These are phyloP conservation scores for Phaethon lepturus DNA, from an alignment of 2,113 vertebrate genomes.

Conservation along the genomic window DNA sequence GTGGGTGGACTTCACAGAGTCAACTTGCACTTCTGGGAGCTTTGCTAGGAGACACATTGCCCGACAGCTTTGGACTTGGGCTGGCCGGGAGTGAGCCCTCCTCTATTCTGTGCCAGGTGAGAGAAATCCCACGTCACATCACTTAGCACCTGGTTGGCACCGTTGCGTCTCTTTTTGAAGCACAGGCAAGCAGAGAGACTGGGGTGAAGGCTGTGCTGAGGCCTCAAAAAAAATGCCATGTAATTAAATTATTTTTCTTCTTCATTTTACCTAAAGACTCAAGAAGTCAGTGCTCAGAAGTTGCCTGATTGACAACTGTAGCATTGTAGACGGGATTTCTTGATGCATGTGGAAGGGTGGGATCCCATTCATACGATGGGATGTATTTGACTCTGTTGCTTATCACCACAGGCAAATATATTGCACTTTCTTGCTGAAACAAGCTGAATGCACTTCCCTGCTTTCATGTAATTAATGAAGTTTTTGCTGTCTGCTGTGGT, in stretches of 20 bases:
- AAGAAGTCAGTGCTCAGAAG: neutral
- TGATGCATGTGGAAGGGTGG: neutral
- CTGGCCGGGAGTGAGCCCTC: neutral
- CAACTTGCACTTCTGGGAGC: rapidly evolving
- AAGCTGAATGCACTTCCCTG: neutral
- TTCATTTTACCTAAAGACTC: neutral
- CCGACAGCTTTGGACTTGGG: neutral
- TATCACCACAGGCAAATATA: neutral
- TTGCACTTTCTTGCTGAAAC: neutral
- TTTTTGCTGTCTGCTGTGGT: neutral
- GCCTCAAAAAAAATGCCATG: neutral
- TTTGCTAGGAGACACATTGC: neutral
- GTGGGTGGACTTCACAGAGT: neutral
- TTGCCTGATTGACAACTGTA: neutral
- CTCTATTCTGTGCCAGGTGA: rapidly evolving
- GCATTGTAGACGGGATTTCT: neutral
- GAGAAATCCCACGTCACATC: rapidly evolving
- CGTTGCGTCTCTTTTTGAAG: neutral
- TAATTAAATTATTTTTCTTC: neutral
- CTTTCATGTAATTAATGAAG: neutral
- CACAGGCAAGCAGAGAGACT: neutral
- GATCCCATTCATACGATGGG: neutral
- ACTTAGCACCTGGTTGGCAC: neutral
- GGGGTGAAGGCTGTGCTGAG: neutral
- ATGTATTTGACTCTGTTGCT: neutral